These are phyloP conservation scores for Capitulum mitella DNA, from an alignment of 2,888 invertebrate genomes.

Conservation along the genomic window DNA sequence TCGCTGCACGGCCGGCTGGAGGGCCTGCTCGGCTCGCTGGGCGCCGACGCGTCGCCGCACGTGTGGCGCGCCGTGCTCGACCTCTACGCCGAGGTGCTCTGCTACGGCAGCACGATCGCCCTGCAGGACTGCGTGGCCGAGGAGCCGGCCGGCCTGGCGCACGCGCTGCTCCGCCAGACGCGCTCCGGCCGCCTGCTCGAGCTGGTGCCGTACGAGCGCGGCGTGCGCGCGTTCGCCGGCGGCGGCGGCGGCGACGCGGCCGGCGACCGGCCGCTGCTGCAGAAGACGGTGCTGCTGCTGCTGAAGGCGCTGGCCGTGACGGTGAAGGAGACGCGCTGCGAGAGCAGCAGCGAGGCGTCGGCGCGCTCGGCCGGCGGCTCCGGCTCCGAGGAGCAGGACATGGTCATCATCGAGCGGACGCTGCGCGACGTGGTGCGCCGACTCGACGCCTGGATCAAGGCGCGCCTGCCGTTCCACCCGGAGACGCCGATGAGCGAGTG, in stretches of 20 bases:
- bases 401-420: slow-evolving; percentile 77
- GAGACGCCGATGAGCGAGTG: slow-evolving; percentile 81
- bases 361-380: slow-evolving; percentile 58
- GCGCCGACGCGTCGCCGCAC: slow-evolving; percentile 53
- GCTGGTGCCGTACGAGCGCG: neutral
- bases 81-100: slow-evolving; percentile 79
- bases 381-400: slow-evolving; percentile 62
- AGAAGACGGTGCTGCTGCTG: slow-evolving; percentile 77
- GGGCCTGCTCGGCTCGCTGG: slow-evolving; percentile 50
- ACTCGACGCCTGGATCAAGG: slow-evolving; percentile 72
- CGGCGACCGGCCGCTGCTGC: slow-evolving; percentile 59
- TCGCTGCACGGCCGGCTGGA: slow-evolving; percentile 67
- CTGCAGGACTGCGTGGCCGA: slow-evolving; percentile 79
- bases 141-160: slow-evolving; percentile 78
- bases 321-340: slow-evolving; percentile 79
- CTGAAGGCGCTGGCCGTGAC: slow-evolving; percentile 82
- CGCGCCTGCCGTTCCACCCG: slow-evolving; percentile 73
- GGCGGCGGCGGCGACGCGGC: slow-evolving; percentile 39
- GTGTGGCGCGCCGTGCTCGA: slow-evolving; percentile 77
- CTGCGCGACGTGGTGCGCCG: slow-evolving; percentile 67
- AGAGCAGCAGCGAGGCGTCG: slow-evolving; percentile 60
- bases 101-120: slow-evolving; percentile 83
- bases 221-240: neutral
- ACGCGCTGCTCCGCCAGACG: slow-evolving; percentile 74
- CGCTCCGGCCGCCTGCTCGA: slow-evolving; percentile 67